phyloP scores from a whole-genome alignment of 2,888 invertebrate species.

The Acleris sparsana region DNA sequence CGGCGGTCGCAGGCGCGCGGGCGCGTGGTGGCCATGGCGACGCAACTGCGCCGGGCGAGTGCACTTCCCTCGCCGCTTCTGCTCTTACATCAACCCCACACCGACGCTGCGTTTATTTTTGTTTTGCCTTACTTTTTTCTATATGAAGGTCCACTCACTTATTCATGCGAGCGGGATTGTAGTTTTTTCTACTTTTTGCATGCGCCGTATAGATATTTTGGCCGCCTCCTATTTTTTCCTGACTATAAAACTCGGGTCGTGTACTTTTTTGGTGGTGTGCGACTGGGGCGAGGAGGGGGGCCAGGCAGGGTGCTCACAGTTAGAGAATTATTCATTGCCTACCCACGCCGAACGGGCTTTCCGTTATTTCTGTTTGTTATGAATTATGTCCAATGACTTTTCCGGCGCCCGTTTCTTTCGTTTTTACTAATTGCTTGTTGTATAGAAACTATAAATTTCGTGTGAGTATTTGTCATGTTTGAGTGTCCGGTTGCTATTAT shows the following conservation, averaged over 20 bases:
- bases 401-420: constrained; percentile 77
- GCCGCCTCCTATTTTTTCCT: constrained; percentile 78
- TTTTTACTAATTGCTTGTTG: constrained; percentile 80
- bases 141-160: constrained; percentile 80
- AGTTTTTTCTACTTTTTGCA: constrained; percentile 75
- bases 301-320: constrained; percentile 76
- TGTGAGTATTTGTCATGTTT: constrained; percentile 39
- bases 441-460: constrained; percentile 74
- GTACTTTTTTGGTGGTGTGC: constrained; percentile 78
- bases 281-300: constrained; percentile 53
- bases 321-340: constrained; percentile 84
- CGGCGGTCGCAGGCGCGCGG: no score
- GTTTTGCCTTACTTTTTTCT: constrained; percentile 71
- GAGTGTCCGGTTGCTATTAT: constrained; percentile 1
- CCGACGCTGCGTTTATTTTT: constrained; percentile 47
- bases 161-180: constrained; percentile 81
- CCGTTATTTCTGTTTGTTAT: constrained; percentile 83
- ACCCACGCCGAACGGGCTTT: constrained; percentile 80
- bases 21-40: constrained; percentile 9
- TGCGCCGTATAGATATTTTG: constrained; percentile 80
- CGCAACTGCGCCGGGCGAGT: constrained; percentile 16
- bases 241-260: constrained; percentile 81
- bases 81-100: constrained; percentile 33
- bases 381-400: constrained; percentile 83
- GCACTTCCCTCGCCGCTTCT: constrained; percentile 27